phyloP scores from a whole-genome alignment of 2,888 invertebrate genomes.

The Drosophila picticornis region DNA sequence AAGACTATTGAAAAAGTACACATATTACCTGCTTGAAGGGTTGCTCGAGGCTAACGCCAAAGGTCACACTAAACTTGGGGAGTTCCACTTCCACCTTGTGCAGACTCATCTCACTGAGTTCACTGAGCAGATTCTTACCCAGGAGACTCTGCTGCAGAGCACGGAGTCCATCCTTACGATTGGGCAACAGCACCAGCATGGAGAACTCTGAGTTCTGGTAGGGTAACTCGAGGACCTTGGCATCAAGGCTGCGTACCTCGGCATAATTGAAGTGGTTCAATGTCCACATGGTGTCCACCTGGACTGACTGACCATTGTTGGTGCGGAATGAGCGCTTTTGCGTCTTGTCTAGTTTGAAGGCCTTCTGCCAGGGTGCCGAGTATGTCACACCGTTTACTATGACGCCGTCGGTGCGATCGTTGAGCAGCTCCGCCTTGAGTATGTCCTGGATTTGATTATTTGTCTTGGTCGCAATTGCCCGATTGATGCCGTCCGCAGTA shows the following conservation, averaged over 20 bases:
- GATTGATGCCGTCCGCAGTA: conserved; percentile 89
- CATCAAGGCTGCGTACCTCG: conserved; percentile 85
- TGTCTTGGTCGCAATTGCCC: conserved; percentile 92
- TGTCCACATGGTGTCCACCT: conserved; percentile 83
- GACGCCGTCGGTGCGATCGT: conserved; percentile 82
- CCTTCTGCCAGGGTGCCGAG: conserved; percentile 79
- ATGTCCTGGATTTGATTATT: conserved; percentile 92
- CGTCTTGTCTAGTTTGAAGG: conserved; percentile 78
- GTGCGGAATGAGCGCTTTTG: conserved; percentile 73
- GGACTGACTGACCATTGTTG: conserved; percentile 69
- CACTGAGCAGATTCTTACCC: conserved; percentile 86
- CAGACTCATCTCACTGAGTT: conserved; percentile 85
- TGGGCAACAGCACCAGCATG: conserved; percentile 91
- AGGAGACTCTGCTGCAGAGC: conserved; percentile 88
- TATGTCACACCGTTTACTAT: conserved; percentile 79
- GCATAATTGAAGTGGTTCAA: conserved; percentile 85
- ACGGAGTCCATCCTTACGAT: conserved; percentile 88
- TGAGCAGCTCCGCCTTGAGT: conserved; percentile 86
- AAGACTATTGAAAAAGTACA: not conserved
- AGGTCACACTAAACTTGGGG: conserved; percentile 94
- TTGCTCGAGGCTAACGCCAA: conserved; percentile 88
- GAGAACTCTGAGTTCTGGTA: conserved; percentile 90
- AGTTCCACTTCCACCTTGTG: conserved; percentile 89
- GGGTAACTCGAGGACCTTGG: conserved; percentile 89
- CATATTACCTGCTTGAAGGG: conserved; percentile 87